A percentile compares a stretch with the other conserved stretches of the same genome.
phyloP scores from a whole-genome alignment of 1,140 invertebrate species.

The Dolichoris vasculosae region DNA sequence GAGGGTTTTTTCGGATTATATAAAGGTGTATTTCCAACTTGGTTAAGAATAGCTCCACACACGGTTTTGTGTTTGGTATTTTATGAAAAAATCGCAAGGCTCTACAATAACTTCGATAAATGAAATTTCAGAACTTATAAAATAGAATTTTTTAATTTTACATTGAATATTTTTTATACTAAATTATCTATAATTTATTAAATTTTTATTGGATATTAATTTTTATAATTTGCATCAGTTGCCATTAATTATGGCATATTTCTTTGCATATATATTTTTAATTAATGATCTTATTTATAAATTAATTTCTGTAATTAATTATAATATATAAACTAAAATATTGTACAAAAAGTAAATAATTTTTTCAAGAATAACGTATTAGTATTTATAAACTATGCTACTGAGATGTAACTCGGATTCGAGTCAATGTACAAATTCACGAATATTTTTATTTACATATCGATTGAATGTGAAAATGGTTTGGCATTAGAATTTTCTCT shows the following conservation, averaged over 20 bases:
- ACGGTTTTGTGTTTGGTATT: slow-evolving; percentile 87
- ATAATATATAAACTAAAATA: not conserved
- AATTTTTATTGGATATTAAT: not conserved
- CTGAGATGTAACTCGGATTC: not conserved
- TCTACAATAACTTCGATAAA: slow-evolving; percentile 1
- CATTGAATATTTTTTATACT: not conserved
- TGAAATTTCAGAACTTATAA: not conserved
- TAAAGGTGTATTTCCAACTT: slow-evolving; percentile 87
- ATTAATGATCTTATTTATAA: not conserved
- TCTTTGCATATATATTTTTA: not conserved
- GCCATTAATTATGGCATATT: slow-evolving; percentile 59
- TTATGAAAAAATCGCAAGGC: slow-evolving; percentile 82
- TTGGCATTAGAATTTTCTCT: slow-evolving; percentile 41
- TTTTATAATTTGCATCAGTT: not conserved
- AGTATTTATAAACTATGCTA: not conserved
- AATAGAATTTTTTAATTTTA: not conserved
- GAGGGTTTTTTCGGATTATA: slow-evolving; percentile 88
- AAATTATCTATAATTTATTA: not conserved
- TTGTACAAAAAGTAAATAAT: slow-evolving; percentile 61
- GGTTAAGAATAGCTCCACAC: slow-evolving; percentile 88
- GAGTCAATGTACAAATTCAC: not conserved
- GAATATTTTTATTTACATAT: not conserved
- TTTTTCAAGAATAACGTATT: slow-evolving; percentile 77
- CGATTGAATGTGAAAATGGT: slow-evolving; percentile 1
- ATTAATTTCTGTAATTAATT: not conserved